Percentiles rank a stretch among this genome's conserved stretches.
Evolutionary conservation across 2,797 vertebrate species (phyloP).

Genomic region (Rhincodon typus): DNA sequence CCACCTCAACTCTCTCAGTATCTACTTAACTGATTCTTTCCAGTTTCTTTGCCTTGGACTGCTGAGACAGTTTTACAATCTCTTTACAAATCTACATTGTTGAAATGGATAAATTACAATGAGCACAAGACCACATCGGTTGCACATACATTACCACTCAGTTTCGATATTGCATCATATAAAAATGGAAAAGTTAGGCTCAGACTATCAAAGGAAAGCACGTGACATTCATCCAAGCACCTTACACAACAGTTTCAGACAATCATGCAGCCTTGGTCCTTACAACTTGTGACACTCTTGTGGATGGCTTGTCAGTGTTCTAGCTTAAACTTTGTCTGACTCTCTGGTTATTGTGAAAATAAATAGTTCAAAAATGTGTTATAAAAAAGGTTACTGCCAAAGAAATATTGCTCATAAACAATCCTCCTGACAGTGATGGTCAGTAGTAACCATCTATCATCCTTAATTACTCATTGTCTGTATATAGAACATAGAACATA

Average conservation of each 20-base stretch:
- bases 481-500: background rate
- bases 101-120: background rate
- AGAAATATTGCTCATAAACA: background rate
- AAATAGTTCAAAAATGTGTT: background rate
- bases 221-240: background rate
- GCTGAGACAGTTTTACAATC: no score
- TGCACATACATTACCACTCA: background rate
- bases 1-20: no score
- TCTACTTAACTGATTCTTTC: no score
- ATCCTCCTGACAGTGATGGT: background rate
- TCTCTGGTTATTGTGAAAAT: background rate
- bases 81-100: background rate
- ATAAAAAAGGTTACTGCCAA: background rate
- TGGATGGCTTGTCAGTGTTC: background rate
- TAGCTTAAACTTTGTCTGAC: background rate
- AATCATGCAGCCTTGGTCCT: background rate
- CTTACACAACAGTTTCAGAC: background rate
- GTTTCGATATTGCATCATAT: background rate
- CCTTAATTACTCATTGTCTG: background rate
- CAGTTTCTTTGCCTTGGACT: no score
- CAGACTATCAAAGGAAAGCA: background rate
- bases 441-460: background rate
- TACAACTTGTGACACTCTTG: background rate
- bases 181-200: background rate
- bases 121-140: background rate